phyloP scores from a whole-genome alignment of 2,888 invertebrate genomes.

The Malachius bipustulatus region DNA sequence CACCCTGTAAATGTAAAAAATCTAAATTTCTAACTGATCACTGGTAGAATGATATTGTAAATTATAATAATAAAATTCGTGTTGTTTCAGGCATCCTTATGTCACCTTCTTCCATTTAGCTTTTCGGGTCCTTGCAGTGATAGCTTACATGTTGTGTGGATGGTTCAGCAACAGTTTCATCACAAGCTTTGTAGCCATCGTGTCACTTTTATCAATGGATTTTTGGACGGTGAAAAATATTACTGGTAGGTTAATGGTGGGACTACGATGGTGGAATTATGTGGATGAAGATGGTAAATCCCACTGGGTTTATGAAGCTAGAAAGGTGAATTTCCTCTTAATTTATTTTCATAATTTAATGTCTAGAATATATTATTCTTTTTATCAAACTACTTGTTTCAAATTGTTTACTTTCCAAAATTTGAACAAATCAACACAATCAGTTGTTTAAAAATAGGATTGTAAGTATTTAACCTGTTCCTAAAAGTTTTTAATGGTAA shows the following conservation, averaged over 20 bases:
- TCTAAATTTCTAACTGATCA: too few relatives aligned
- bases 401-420: too few relatives aligned
- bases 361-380: too few relatives aligned
- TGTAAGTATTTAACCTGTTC: too few relatives aligned
- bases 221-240: conserved; percentile 99
- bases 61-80: too few relatives aligned
- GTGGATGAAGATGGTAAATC: conserved; percentile 95
- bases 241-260: conserved; percentile 87
- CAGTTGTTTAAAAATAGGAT: too few relatives aligned
- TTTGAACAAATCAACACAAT: too few relatives aligned
- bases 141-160: conserved; percentile 82
- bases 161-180: conserved; percentile 89
- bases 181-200: conserved; percentile 85
- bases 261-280: conserved; percentile 98
- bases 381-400: too few relatives aligned
- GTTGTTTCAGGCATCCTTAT: conserved; percentile 81
- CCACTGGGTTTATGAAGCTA: conserved; percentile 95
- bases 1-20: too few relatives aligned
- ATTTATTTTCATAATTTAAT: conserved; percentile 7
- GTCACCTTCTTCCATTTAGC: conserved; percentile 85
- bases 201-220: conserved; percentile 87
- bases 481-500: too few relatives aligned
- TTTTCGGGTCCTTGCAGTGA: conserved; percentile 73
- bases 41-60: too few relatives aligned
- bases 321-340: conserved; percentile 53